Base-by-base conservation (phyloP, 2,888 invertebrate species). In the Drosophila neotestacea region DNA sequence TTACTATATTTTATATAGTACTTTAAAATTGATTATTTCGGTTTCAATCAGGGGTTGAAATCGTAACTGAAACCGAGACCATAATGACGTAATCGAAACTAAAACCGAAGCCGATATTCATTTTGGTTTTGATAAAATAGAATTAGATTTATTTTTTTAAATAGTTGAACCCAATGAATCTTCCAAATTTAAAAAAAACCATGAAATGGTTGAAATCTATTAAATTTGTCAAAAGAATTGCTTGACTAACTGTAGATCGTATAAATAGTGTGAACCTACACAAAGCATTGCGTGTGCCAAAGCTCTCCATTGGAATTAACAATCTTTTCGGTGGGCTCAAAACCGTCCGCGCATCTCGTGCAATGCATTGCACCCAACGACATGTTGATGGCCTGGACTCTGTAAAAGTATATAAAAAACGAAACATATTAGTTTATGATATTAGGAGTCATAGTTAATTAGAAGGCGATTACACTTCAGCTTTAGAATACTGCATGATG, bases 251-350 rank as follows among this genome's bases (percentile, higher is more conserved):
- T 9, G 4, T 36, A 48, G 22, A 32, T 38, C 27, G 41, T 13
- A 28, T 22, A 16, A 2, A 16, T 4, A 28, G 36, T 13, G 4
- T 32, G 6, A 0, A 95, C 96, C 95, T 94, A 99, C 98, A 99
- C 99, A 94, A 99, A 99, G 93, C 99, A 99, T 89, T 98, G 97
- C 5, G 98, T 97, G 93, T 99, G 99, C 98, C 98, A 99, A 44
- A 99, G 94, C 93, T 99, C 98, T 63, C 99, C 99, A 90, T 97
- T 98, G 0, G 99, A 98, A 93, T 99, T 99, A 65, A 99, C 98
- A 91, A 99, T 99, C 93, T 99, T 98, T 92, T 99, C 99, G 91
- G 98, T 96, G 22, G 97, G 94, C 89, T 97, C 97, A 93, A 99
- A 99, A 4, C 98, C 98, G 90, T 99, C 98, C 71, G 96, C 96